Evolutionary conservation across 2,113 vertebrate species (phyloP).

Genomic region (Toxotes chatareus): DNA sequence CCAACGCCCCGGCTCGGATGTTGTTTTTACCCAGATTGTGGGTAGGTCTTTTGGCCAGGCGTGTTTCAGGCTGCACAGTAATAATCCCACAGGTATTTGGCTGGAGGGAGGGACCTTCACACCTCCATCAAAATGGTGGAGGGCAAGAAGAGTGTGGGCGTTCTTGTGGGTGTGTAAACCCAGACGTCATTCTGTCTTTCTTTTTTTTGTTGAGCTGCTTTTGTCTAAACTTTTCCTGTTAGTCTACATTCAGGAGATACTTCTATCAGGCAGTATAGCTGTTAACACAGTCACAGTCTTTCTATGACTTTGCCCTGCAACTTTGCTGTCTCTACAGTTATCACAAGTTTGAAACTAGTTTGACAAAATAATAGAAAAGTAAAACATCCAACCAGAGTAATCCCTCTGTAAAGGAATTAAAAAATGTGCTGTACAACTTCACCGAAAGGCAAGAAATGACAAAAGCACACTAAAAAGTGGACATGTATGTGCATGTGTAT

Average conservation of each 20-base stretch:
- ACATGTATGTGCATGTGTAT: conserved; percentile 37
- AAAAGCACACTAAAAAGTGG: conserved; percentile 4
- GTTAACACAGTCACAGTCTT: not conserved
- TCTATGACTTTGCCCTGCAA: not conserved
- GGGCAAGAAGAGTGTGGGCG: conserved; percentile 31
- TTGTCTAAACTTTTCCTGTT: conserved; percentile 66
- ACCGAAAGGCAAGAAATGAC: conserved; percentile 16
- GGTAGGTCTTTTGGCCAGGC: conserved; percentile 67
- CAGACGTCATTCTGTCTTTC: conserved; percentile 40
- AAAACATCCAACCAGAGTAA: not conserved
- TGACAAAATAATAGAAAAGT: conserved; percentile 4
- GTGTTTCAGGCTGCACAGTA: conserved; percentile 62
- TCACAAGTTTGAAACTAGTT: conserved; percentile 29
- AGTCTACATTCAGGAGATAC: conserved; percentile 75
- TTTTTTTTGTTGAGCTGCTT: conserved; percentile 9
- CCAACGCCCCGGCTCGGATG: conserved; percentile 67
- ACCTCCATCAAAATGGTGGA: conserved; percentile 46
- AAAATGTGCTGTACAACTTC: not conserved
- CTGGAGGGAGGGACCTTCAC: conserved; percentile 76
- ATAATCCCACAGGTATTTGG: conserved; percentile 83
- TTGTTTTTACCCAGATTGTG: conserved; percentile 76
- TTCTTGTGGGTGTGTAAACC: conserved; percentile 36
- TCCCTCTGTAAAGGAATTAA: conserved; percentile 6
- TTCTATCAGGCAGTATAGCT: conserved; percentile 29
- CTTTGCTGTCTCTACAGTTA: not conserved